A percentile compares a stretch with the other conserved stretches of the same genome.
Conservation (phyloP, 1,140 invertebrate species). For the Drosophila sproati region DNA sequence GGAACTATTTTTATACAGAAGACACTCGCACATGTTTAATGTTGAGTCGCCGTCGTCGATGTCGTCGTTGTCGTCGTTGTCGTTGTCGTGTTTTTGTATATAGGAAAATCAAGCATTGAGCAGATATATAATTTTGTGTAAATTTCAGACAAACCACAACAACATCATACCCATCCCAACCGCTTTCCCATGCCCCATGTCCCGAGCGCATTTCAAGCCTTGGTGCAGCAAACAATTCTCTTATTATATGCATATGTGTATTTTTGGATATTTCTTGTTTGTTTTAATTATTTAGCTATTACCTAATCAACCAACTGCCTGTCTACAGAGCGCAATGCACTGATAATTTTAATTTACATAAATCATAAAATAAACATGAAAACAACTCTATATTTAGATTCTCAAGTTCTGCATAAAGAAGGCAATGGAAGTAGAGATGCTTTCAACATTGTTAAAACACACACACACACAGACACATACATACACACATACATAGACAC, state of each 20-base stretch:
- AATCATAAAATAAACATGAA: slow-evolving; percentile 33
- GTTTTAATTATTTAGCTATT: slow-evolving; percentile 61
- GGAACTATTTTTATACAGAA: slow-evolving; percentile 32
- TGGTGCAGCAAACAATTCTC: slow-evolving; percentile 37
- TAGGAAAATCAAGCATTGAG: slow-evolving; percentile 42
- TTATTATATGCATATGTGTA: slow-evolving; percentile 36
- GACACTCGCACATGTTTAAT: not conserved
- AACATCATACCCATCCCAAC: not conserved
- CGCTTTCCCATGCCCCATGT: not conserved
- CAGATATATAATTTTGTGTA: slow-evolving; percentile 62
- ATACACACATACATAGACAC: slow-evolving; percentile 16
- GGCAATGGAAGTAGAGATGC: slow-evolving; percentile 58
- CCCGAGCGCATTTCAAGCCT: slow-evolving; percentile 65
- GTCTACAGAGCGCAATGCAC: slow-evolving; percentile 80
- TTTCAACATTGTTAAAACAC: slow-evolving; percentile 48
- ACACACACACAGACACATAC: slow-evolving; percentile 42
- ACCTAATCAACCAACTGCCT: slow-evolving; percentile 75
- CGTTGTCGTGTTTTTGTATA: slow-evolving; percentile 56
- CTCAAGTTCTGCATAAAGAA: slow-evolving; percentile 55
- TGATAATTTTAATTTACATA: slow-evolving; percentile 80
- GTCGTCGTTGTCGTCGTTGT: slow-evolving; percentile 21
- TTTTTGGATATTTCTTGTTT: slow-evolving; percentile 40
- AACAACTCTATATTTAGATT: slow-evolving; percentile 61
- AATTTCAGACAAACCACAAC: slow-evolving; percentile 36
- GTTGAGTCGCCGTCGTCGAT: slow-evolving; percentile 19